These are phyloP conservation scores for Dorcus hopei DNA, from an alignment of 2,888 invertebrate genomes.

Conservation along the genomic window DNA sequence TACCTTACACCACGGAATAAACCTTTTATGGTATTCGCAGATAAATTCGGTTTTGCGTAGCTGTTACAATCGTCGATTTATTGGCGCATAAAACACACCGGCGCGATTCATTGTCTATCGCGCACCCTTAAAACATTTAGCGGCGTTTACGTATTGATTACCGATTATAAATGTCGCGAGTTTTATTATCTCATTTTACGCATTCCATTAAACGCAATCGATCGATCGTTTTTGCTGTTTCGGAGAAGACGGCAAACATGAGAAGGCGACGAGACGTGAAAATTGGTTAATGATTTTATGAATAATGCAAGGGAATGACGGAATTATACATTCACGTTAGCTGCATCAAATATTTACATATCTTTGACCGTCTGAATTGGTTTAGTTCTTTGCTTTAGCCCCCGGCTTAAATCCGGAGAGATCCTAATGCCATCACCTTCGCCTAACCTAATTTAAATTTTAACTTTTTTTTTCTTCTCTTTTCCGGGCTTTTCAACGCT, in stretches of 20 bases:
- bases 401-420: background rate
- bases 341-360: conserved; percentile 27
- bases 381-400: background rate
- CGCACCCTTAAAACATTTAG: background rate
- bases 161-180: background rate
- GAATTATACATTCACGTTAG: conserved; percentile 28
- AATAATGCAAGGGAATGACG: conserved; percentile 33
- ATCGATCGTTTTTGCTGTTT: background rate
- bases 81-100: too few relatives aligned
- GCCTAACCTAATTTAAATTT: too few relatives aligned
- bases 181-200: background rate
- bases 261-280: conserved; percentile 30
- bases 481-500: too few relatives aligned
- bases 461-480: too few relatives aligned
- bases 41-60: too few relatives aligned
- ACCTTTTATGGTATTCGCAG: too few relatives aligned
- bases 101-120: background rate
- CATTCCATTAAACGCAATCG: conserved; percentile 1
- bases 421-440: too few relatives aligned
- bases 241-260: background rate
- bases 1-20: too few relatives aligned
- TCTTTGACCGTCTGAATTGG: conserved; percentile 1
- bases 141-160: background rate
- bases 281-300: conserved; percentile 36
- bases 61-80: too few relatives aligned